Conservation (phyloP, 2,888 invertebrate species). For the Cyrtodaria siliqua region DNA sequence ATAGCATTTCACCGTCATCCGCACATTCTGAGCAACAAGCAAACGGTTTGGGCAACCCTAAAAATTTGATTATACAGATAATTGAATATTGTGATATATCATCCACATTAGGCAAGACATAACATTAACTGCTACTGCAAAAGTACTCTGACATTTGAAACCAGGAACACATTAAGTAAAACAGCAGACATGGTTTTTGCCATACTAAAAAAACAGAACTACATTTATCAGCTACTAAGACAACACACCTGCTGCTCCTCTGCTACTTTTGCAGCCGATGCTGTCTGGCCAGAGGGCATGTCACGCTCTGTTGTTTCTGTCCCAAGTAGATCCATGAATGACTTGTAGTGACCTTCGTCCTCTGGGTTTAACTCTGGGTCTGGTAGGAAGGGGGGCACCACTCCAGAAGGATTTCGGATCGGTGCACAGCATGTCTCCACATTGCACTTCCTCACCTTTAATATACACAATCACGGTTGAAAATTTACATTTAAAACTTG, state of each 20-base stretch:
- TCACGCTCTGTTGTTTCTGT: conserved; percentile 39
- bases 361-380: conserved; percentile 37
- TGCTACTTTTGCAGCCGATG: conserved; percentile 37
- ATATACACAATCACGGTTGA: too few relatives aligned
- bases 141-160: conserved; percentile 4
- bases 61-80: not conserved
- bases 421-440: too few relatives aligned
- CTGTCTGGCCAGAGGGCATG: conserved; percentile 26
- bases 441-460: too few relatives aligned
- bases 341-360: conserved; percentile 40
- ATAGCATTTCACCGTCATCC: conserved; percentile 24
- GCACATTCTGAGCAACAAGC: conserved; percentile 46
- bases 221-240: conserved; percentile 1
- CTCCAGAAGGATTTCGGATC: too few relatives aligned
- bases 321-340: conserved; percentile 26
- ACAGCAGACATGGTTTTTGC: conserved; percentile 4
- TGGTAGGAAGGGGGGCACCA: conserved; percentile 37
- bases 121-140: conserved; percentile 1
- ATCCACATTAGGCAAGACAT: conserved; percentile 7
- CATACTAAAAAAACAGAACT: not conserved
- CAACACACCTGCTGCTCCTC: conserved; percentile 47
- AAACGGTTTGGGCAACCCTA: conserved; percentile 31
- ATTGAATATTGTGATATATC: conserved; percentile 7
- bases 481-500: too few relatives aligned
- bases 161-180: conserved; percentile 1